phyloP scores from a whole-genome alignment of 1,140 invertebrate genomes.

The Mamestra configurata region DNA sequence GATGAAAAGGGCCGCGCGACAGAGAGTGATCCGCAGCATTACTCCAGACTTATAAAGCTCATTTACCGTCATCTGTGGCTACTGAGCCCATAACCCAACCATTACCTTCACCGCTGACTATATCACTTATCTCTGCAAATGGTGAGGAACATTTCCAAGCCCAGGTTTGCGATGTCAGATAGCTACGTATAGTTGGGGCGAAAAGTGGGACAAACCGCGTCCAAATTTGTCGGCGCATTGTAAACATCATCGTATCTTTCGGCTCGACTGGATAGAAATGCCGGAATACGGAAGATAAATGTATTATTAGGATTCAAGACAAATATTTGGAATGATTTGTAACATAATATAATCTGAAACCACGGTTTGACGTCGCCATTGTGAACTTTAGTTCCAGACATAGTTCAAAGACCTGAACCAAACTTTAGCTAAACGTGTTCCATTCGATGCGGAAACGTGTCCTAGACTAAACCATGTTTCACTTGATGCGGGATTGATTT shows the following conservation, averaged over 20 bases:
- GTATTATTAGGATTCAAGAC: conserved; percentile 16
- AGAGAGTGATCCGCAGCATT: conserved; percentile 64
- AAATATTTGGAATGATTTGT: background rate
- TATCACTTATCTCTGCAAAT: conserved; percentile 69
- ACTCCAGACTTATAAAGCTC: conserved; percentile 58
- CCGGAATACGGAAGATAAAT: conserved; percentile 41
- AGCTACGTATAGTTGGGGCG: conserved; percentile 17
- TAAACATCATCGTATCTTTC: conserved; percentile 35
- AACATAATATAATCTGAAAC: background rate
- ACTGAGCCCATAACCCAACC: conserved; percentile 65
- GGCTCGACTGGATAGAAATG: conserved; percentile 8
- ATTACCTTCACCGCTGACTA: conserved; percentile 63
- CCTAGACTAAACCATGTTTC: conserved; percentile 25
- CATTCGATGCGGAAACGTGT: conserved; percentile 40
- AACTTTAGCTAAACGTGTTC: conserved; percentile 47
- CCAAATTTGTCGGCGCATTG: conserved; percentile 40
- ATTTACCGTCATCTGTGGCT: conserved; percentile 61
- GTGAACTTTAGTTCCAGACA: conserved; percentile 26
- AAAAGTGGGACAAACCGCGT: conserved; percentile 44
- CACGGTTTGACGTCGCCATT: background rate
- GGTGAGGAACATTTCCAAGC: conserved; percentile 59
- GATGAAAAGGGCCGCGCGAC: conserved; percentile 64
- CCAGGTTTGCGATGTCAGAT: conserved; percentile 58
- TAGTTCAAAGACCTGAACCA: conserved; percentile 35
- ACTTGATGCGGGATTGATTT: conserved; percentile 20